phyloP scores from a whole-genome alignment of 2,113 vertebrate species.

The Tetrao urogallus region DNA sequence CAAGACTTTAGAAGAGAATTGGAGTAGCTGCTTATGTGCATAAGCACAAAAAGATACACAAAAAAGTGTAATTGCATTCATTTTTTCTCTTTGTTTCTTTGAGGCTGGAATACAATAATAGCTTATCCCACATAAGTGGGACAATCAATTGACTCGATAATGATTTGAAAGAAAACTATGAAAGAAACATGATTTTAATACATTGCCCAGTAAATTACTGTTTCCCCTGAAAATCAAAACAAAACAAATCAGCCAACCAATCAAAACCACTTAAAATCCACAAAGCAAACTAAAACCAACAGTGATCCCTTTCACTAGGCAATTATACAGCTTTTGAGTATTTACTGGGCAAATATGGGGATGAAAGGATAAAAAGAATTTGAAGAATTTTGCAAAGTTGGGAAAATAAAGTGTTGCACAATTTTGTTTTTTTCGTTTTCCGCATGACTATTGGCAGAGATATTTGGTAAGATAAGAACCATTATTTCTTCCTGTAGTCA shows the following conservation, averaged over 20 bases:
- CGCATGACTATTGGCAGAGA: not conserved
- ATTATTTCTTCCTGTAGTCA: not conserved
- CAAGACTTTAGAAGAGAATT: not conserved
- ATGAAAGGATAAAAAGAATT: not conserved
- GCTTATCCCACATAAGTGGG: not conserved
- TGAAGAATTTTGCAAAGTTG: not conserved
- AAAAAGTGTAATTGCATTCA: not conserved
- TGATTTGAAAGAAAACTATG: not conserved
- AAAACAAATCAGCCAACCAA: not conserved
- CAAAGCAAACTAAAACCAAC: not conserved
- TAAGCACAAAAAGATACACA: not conserved
- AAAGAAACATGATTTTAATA: not conserved
- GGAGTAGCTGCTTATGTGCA: not conserved
- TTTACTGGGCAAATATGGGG: not conserved
- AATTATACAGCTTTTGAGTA: accelerated
- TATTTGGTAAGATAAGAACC: not conserved
- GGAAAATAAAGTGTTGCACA: not conserved
- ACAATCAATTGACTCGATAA: not conserved
- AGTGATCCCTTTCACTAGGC: not conserved
- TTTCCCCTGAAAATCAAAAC: not conserved
- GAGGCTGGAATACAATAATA: not conserved
- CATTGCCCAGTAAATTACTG: not conserved
- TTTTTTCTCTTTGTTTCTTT: not conserved
- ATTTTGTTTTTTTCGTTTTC: not conserved
- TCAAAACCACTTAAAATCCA: not conserved